These are phyloP conservation scores for Hartigia nigra DNA, from an alignment of 2,888 invertebrate genomes.

Conservation along the genomic window DNA sequence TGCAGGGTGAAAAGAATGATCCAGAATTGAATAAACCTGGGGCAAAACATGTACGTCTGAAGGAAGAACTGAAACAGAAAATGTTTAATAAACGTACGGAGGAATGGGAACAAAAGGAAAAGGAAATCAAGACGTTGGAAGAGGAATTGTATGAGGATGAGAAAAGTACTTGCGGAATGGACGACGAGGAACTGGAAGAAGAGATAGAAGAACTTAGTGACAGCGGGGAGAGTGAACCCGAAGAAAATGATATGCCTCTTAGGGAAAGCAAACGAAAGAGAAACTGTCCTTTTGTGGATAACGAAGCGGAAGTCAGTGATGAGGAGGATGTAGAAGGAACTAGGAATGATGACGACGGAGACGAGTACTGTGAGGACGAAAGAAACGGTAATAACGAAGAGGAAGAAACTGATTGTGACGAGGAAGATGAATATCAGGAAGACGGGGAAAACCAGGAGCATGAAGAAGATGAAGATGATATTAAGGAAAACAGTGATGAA, in stretches of 20 bases:
- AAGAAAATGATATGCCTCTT: constrained; percentile 57
- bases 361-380: constrained; percentile 65
- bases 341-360: constrained; percentile 52
- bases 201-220: constrained; percentile 54
- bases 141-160: constrained; percentile 49
- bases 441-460: constrained; percentile 34
- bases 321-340: constrained; percentile 61
- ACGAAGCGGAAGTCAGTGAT: constrained; percentile 68
- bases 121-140: constrained; percentile 63
- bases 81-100: constrained; percentile 78
- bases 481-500: constrained; percentile 26
- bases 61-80: constrained; percentile 76
- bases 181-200: constrained; percentile 55
- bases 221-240: constrained; percentile 51
- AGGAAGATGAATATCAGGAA: constrained; percentile 47
- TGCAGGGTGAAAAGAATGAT: constrained; percentile 37
- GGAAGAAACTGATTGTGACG: constrained; percentile 67
- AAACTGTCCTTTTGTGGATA: constrained; percentile 63
- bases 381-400: constrained; percentile 68
- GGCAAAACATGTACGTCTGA: constrained; percentile 76
- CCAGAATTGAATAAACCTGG: constrained; percentile 73
- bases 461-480: constrained; percentile 34
- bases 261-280: constrained; percentile 44
- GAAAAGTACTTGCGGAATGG: constrained; percentile 40
- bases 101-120: constrained; percentile 76